These are phyloP conservation scores for Chrysochloris asiatica DNA, from an alignment of 2,113 vertebrate species.

Conservation along the genomic window DNA sequence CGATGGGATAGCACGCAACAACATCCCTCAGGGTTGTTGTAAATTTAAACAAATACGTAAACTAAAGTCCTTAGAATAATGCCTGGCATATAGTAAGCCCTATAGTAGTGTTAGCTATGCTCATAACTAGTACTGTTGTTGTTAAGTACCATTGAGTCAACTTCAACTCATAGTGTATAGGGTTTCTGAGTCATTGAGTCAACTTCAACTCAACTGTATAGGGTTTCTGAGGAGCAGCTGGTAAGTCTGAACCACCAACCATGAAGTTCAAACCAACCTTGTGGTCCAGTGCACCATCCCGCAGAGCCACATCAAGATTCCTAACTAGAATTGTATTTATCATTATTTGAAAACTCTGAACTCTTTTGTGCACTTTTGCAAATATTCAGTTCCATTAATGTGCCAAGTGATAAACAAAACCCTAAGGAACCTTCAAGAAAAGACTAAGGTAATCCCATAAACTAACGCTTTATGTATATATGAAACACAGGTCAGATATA, in stretches of 20 bases:
- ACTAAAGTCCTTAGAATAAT: not conserved
- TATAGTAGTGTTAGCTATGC: not conserved
- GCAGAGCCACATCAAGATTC: too few species aligned
- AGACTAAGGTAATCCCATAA: slow-evolving; percentile 27
- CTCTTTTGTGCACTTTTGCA: not conserved
- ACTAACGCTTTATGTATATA: not conserved
- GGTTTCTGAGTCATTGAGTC: too few species aligned
- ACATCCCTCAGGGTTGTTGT: too few species aligned
- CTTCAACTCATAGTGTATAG: too few species aligned
- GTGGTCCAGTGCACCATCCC: too few species aligned
- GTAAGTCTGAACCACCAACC: too few species aligned
- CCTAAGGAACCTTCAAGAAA: not conserved
- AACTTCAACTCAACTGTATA: too few species aligned
- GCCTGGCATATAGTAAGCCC: not conserved
- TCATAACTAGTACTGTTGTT: not conserved
- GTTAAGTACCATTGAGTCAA: too few species aligned
- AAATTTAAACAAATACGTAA: too few species aligned
- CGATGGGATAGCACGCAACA: too few species aligned
- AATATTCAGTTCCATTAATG: slow-evolving; percentile 33
- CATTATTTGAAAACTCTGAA: slow-evolving; percentile 31
- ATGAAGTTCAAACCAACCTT: too few species aligned
- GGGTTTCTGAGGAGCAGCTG: too few species aligned
- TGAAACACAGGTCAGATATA: not conserved
- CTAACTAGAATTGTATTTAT: not conserved
- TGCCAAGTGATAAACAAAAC: slow-evolving; percentile 24